Base-by-base conservation (phyloP, 1,140 invertebrate species). In the Macrostomum lignano region DNA sequence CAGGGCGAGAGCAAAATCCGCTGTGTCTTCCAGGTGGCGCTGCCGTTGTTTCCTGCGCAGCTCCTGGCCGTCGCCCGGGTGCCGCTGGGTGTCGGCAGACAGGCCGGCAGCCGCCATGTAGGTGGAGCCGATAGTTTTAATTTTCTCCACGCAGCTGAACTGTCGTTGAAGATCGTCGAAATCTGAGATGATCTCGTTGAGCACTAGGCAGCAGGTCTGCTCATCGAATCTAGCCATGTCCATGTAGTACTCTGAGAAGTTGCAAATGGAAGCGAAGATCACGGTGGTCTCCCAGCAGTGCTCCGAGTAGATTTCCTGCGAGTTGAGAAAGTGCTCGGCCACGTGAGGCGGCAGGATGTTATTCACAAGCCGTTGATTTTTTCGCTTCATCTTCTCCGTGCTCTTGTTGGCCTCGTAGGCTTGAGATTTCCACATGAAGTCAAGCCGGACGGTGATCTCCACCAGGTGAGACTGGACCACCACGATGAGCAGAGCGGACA, bases 161-260 rank as follows among this genome's bases (percentile, higher is more conserved):
- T 45, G n/a, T n/a, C n/a, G n/a, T n/a, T n/a, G n/a, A n/a, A n/a
- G n/a, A n/a, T n/a, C n/a, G n/a, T 93, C 84, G 55, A 86, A 93
- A 61, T 91, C 84, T 0, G 79, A 84, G 46, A 93, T 88, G 36
- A 93, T 81, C 68, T 93, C 84, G 52, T 93, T 91, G 11, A 93
- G 65, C 52, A 93, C 86, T 41, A 82, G 66, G 35, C 88, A 65
- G 60, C 82, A 91, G 57, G 88, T 78, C 36, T 88, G 64, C 19
- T 82, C 82, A 51, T 91, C 81, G 25, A 76, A 51, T 5, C 44
- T 76, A 55, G 84, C 78, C 38, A 82, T 64, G 61, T 86, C 77
- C 45, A 74, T 78, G 59, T 84, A 86, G 60, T 86, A 86, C 53
- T 86, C 78, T 50, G 82, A 76, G 56, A 82, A 88, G 61, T 88